Base-by-base conservation (phyloP, 2,888 invertebrate species). In the Lumbricus terrestris region DNA sequence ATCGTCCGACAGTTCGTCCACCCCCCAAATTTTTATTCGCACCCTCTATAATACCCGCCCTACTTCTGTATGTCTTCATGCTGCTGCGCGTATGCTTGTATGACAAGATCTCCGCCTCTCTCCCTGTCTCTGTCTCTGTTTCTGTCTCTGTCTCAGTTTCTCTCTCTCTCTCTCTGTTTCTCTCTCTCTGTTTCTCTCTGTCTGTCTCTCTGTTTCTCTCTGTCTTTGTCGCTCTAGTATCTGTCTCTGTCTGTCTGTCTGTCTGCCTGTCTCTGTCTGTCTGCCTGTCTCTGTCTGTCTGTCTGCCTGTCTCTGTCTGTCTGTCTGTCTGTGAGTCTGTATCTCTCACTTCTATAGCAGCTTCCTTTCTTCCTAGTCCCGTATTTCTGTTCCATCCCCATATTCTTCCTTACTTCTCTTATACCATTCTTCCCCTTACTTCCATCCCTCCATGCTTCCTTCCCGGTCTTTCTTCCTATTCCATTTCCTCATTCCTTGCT, bases 391-490 rank as follows among this genome's bases (percentile, higher is more conserved):
- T 82, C 88, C 35, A 6, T 42, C 23, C 29, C 88, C 35, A 33
- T 38, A n/a, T n/a, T 38, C 35, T 37, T 88, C 54, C 35, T 42
- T 69, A 34, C 33, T 35, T 47, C 2, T 33, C 13, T 54, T 33
- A 5, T 35, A n/a, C n/a, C 33, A 13, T 54, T 23, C 54, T 2
- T 33, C 40, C 38, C 34, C 54, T 85, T 33, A 34, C 42, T 42
- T 89, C 42, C n/a, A 23, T 69, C 8, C 23, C 69, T 82, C n/a
- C n/a, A n/a, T 89, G 47, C 40, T 82, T 82, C 42, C 88, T 90
- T 37, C 38, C 47, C 90, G 40, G 40, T 82, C 47, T 54, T n/a
- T 88, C 88, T 35, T 82, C 54, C 34, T 90, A 88, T n/a, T n/a
- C 82, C 42, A 33, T 54, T 40, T 85, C 89, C 16, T 34, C 16